Evolutionary conservation across 2,888 invertebrate genomes (phyloP).

Genomic region (Erpobdella octoculata): DNA sequence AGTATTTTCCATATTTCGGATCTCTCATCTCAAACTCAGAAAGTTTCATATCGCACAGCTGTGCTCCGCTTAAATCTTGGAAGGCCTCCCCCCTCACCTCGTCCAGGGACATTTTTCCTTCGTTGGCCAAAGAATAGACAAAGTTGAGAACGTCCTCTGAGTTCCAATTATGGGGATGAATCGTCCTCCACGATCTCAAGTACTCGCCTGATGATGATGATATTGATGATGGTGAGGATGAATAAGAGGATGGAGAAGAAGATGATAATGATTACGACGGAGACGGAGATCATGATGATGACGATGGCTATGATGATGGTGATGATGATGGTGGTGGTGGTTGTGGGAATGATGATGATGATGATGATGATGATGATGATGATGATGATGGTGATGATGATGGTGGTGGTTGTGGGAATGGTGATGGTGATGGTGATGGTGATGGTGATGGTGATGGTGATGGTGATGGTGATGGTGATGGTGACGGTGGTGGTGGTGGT

Average conservation of each 20-base stretch:
- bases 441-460: slow-evolving; percentile 19
- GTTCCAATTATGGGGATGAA: slow-evolving; percentile 22
- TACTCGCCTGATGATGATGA: background rate
- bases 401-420: slow-evolving; percentile 23
- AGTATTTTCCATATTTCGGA: slow-evolving; percentile 10
- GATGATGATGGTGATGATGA: slow-evolving; percentile 30
- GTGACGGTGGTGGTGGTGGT: slow-evolving; percentile 22
- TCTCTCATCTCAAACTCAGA: slow-evolving; percentile 15
- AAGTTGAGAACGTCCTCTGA: slow-evolving; percentile 22
- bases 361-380: slow-evolving; percentile 29
- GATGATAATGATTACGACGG: background rate
- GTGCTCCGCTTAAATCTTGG: slow-evolving; percentile 14
- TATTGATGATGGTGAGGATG: background rate
- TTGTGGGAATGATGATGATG: slow-evolving; percentile 26
- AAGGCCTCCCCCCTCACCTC: slow-evolving; percentile 17
- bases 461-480: slow-evolving; percentile 25
- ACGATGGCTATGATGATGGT: background rate
- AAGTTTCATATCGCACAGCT: slow-evolving; percentile 9
- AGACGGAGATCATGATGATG: slow-evolving; percentile 4
- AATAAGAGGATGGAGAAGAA: background rate
- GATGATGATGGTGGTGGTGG: slow-evolving; percentile 20
- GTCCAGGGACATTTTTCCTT: background rate
- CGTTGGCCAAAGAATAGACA: slow-evolving; percentile 17
- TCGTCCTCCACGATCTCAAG: slow-evolving; percentile 15
- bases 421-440: slow-evolving; percentile 20